Conservation (phyloP, 2,113 vertebrate genomes). For the Callorhinus ursinus region DNA sequence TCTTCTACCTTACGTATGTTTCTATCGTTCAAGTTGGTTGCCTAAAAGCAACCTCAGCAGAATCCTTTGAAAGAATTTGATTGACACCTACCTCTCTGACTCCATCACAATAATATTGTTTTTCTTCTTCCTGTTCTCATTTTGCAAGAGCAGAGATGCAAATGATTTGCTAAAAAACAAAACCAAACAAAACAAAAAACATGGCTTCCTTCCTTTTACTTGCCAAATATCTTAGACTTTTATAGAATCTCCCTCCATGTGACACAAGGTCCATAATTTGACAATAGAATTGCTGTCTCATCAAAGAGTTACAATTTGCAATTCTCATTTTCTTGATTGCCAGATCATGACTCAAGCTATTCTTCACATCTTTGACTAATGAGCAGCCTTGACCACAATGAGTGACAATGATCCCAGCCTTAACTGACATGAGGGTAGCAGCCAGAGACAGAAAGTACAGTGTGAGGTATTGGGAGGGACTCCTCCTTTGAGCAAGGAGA, state of each 20-base stretch:
- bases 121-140: not conserved
- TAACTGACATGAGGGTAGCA: not conserved
- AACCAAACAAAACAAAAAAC: not conserved
- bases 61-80: not conserved
- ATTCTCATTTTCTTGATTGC: slow-evolving; percentile 3
- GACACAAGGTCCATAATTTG: not conserved
- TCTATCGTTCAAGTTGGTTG: not conserved
- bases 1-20: not conserved
- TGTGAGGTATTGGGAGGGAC: not conserved
- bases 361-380: not conserved
- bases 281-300: not conserved
- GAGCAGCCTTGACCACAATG: not conserved
- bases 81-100: not conserved
- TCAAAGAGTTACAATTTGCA: not conserved
- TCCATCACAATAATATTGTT: not conserved
- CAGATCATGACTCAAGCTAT: not conserved
- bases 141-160: not conserved
- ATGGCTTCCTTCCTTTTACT: not conserved
- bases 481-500: not conserved
- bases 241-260: not conserved
- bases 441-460: not conserved
- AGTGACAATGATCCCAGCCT: not conserved
- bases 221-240: slow-evolving; percentile 2
- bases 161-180: not conserved
- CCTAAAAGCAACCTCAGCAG: not conserved